Evolutionary conservation across 2,888 invertebrate species (phyloP).

Genomic region (Hypsopygia costalis): DNA sequence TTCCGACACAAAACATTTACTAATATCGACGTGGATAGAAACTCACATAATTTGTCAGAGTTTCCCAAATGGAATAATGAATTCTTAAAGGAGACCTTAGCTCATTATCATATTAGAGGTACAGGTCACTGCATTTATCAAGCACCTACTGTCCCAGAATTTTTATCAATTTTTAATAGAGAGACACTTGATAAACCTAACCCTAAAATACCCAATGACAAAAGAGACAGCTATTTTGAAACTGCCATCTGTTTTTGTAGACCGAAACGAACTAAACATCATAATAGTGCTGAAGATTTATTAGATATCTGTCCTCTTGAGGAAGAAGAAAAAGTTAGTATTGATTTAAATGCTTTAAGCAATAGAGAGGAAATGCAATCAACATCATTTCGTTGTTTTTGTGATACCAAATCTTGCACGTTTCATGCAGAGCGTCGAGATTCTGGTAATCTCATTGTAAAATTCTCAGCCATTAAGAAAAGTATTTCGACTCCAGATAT

Average conservation of each 20-base stretch:
- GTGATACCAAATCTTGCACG: slow-evolving; percentile 57
- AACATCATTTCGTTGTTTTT: slow-evolving; percentile 69
- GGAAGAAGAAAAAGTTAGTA: slow-evolving; percentile 46
- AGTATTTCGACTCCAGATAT: slow-evolving; percentile 73
- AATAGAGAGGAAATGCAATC: slow-evolving; percentile 45
- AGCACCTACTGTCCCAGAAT: slow-evolving; percentile 64
- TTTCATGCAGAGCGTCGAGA: slow-evolving; percentile 57
- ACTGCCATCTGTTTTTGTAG: slow-evolving; percentile 75
- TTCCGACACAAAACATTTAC: slow-evolving; percentile 75
- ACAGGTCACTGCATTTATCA: slow-evolving; percentile 73
- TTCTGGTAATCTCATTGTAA: slow-evolving; percentile 52
- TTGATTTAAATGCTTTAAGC: slow-evolving; percentile 49
- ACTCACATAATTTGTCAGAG: slow-evolving; percentile 50
- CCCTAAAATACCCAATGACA: slow-evolving; percentile 47
- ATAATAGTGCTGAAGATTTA: slow-evolving; percentile 69
- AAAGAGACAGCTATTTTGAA: slow-evolving; percentile 64
- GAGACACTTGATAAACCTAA: slow-evolving; percentile 58
- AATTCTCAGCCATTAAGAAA: slow-evolving; percentile 67
- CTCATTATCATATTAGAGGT: slow-evolving; percentile 69
- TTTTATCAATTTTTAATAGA: slow-evolving; percentile 70
- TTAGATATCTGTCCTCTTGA: slow-evolving; percentile 41
- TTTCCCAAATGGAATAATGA: slow-evolving; percentile 53
- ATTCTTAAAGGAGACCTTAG: slow-evolving; percentile 62
- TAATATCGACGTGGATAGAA: slow-evolving; percentile 66
- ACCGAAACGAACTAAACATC: slow-evolving; percentile 58